Evolutionary conservation across 2,888 invertebrate species (phyloP), one percentile per base, ranked within the genome.

Genomic region (Orchesella flavescens): DNA sequence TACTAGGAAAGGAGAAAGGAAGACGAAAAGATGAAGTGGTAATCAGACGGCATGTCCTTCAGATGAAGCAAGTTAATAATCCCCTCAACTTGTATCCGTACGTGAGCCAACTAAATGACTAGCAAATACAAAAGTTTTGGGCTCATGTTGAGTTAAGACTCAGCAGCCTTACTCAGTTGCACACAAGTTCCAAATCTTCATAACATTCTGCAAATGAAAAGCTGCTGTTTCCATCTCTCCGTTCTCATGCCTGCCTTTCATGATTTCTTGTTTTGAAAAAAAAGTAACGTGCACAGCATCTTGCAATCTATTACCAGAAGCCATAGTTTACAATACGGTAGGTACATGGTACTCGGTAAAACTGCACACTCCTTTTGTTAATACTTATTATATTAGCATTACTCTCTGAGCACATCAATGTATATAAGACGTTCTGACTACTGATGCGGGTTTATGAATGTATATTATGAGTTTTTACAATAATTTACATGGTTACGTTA

Each of bases 361-460:
- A 61, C 24, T 23, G 61, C 61, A 61, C 61, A 23, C 24, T 61
- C 61, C 61, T 61, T 61, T 61, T 61, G 61, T 61, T 61, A 61
- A 24, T 61, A 2, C 61, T 19, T 17, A 57, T 19, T 57, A 34
- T 34, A 34, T 34, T 34, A 34, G 2, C 7, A 34, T 34, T 34
- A 34, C 34, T 34, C 7, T 34, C 34, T 34, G 7, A 34, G 7
- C 34, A 34, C 34, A 34, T 34, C 34, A 34, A 34, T 34, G 34
- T 7, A n/a, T n/a, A n/a, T n/a, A n/a, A n/a, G n/a, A n/a, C n/a
- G n/a, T n/a, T n/a, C n/a, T n/a, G n/a, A n/a, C 7, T 34, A 7
- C 34, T 34, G 34, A 34, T 34, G 34, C 34, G 34, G 3, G 2
- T 7, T 34, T 34, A 34, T 34, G 34, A 4, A 7, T 2, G 34